Evolutionary conservation across 2,113 vertebrate genomes (phyloP), one percentile per base, ranked within the genome.

Genomic region (Anas platyrhynchos): DNA sequence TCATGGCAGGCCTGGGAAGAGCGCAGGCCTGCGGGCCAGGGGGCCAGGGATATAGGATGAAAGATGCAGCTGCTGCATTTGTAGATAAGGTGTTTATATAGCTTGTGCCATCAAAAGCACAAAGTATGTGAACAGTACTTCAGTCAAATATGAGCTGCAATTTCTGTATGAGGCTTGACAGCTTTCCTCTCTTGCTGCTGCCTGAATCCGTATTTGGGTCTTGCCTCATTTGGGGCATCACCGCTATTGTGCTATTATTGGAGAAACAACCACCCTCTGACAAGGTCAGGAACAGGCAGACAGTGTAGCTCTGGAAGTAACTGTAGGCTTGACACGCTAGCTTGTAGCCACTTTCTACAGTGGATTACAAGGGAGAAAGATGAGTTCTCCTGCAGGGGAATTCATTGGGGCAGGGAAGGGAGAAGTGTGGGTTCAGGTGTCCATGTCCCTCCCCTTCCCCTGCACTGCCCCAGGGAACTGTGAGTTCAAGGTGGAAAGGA

Each of bases 21-120:
- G 48, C 1, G 0, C 65, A 29, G 41, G 27, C 29, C 27, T 4
- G 23, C 59, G 0, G 50, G 20, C 58, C 50, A 9, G 91, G 84
- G 77, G 41, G n/a, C 73, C 1, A 0, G 58, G 48, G 59, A 44
- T 50, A 16, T 3, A 50, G 78, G 93, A 94, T 86, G 68, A 84
- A 95, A 91, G 89, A 20, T 65, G 66, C 77, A 76, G 94, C 91
- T 92, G 93, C 93, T 92, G 83, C 61, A 58, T 86, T 93, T 95
- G 86, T 94, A 91, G 91, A 91, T 93, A 91, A 94, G 65, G 21
- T 52, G 15, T 75, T 94, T 15, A 2, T 17, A 34, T 25, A 48
- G 73, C 69, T 29, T 11, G 26, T 73, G 84, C 78, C 2, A 2
- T 90, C 92, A 80, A 72, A 85, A 73, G 90, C 81, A 26, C 61